Evolutionary conservation across 2,888 invertebrate genomes (phyloP).

Genomic region (Atethmia centrago): DNA sequence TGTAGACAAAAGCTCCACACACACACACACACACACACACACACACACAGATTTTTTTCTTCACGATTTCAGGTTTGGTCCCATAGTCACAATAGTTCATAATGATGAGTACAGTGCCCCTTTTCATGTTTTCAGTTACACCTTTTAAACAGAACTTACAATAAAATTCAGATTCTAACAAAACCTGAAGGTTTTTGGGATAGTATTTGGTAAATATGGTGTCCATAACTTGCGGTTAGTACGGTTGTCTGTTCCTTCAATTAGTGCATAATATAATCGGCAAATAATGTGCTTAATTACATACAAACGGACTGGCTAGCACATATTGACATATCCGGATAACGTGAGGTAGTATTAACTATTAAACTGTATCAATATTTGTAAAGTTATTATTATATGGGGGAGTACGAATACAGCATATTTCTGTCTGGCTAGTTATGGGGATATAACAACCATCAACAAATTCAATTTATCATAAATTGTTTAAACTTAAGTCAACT

Average conservation of each 20-base stretch:
- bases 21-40: too few species aligned
- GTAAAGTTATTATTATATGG: constrained; percentile 7
- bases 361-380: constrained; percentile 41
- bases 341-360: constrained; percentile 16
- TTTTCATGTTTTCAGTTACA: neutral
- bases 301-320: constrained; percentile 24
- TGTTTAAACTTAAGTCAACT: too few species aligned
- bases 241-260: neutral
- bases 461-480: too few species aligned
- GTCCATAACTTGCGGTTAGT: neutral
- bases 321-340: constrained; percentile 46
- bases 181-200: neutral
- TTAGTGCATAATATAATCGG: constrained; percentile 25
- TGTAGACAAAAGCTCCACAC: accelerated
- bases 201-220: neutral
- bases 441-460: neutral
- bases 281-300: constrained; percentile 56
- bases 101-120: neutral
- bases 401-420: neutral
- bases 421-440: neutral
- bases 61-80: neutral
- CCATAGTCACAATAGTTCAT: neutral
- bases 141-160: too few species aligned
- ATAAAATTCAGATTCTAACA: neutral
- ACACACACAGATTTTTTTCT: too few species aligned